A percentile compares a stretch with the other conserved stretches of the same genome.
Evolutionary conservation across 1,140 invertebrate genomes (phyloP).

Genomic region (Nomia melanderi): DNA sequence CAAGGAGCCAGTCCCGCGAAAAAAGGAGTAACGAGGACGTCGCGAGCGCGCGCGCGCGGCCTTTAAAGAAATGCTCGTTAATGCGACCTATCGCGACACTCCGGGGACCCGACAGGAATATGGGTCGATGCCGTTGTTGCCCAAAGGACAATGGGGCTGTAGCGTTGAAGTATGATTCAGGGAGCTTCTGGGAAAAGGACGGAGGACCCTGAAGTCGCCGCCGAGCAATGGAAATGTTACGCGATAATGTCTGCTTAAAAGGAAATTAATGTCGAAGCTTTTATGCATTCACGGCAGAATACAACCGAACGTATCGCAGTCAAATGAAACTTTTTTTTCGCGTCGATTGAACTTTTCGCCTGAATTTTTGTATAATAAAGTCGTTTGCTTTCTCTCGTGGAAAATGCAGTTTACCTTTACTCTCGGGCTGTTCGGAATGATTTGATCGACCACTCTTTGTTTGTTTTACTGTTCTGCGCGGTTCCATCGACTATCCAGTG

Average conservation of each 20-base stretch:
- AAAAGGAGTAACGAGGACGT: slow-evolving; percentile 35
- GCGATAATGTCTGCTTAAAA: not conserved
- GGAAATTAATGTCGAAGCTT: not conserved
- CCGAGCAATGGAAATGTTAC: not conserved
- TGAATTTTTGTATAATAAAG: no score
- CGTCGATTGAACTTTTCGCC: no score
- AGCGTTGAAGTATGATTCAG: not conserved
- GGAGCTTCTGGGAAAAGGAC: not conserved
- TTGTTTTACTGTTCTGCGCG: no score
- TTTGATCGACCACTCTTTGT: no score
- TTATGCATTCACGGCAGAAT: no score
- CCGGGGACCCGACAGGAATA: not conserved
- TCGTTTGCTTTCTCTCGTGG: no score
- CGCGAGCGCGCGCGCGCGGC: not conserved
- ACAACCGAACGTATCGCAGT: no score
- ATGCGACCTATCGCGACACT: slow-evolving; percentile 25
- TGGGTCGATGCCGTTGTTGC: slow-evolving; percentile 12
- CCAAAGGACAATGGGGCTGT: slow-evolving; percentile 5
- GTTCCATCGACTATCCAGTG: no score
- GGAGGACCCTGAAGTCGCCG: not conserved
- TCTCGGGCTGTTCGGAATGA: no score
- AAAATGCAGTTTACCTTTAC: no score
- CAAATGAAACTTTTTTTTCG: no score
- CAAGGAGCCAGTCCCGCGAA: slow-evolving; percentile 29
- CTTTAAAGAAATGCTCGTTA: slow-evolving; percentile 24